phyloP scores from a whole-genome alignment of 2,797 vertebrate species.

The Rhynchonycteris naso region DNA sequence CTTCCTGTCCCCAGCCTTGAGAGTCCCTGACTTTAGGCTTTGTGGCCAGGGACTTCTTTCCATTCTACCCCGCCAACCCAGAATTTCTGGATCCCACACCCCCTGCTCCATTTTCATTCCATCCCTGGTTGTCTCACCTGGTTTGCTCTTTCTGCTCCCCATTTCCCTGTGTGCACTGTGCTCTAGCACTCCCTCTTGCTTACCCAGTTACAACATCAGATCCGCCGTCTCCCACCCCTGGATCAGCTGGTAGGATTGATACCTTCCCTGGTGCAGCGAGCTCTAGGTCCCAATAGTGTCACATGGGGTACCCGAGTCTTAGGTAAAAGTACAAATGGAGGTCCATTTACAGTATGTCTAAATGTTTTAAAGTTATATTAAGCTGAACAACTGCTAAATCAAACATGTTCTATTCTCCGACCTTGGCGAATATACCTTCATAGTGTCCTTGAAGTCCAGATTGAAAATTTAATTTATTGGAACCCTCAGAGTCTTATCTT shows the following conservation, averaged over 20 bases:
- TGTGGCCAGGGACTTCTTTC: neutral
- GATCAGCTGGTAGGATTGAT: neutral
- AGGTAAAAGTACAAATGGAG: neutral
- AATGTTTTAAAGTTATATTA: constrained; percentile 50
- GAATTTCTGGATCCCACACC: neutral
- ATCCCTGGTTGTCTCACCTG: neutral
- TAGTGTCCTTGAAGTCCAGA: constrained; percentile 4
- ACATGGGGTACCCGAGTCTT: neutral
- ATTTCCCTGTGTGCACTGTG: neutral
- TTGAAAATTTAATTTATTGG: constrained; percentile 10
- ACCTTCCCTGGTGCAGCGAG: neutral
- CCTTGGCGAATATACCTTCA: constrained; percentile 32
- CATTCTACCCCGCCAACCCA: too few species aligned
- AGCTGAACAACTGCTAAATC: constrained; percentile 53
- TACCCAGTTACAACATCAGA: neutral
- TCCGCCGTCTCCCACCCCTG: neutral
- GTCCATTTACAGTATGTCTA: neutral
- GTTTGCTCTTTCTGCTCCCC: neutral
- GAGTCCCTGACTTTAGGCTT: neutral
- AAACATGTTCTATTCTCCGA: constrained; percentile 14
- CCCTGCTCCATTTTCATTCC: neutral
- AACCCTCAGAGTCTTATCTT: neutral
- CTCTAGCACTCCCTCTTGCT: too few species aligned
- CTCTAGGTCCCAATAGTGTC: neutral
- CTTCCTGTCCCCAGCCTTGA: neutral